Evolutionary conservation across 2,797 vertebrate genomes (phyloP).

Genomic region (Gastrophryne carolinensis): DNA sequence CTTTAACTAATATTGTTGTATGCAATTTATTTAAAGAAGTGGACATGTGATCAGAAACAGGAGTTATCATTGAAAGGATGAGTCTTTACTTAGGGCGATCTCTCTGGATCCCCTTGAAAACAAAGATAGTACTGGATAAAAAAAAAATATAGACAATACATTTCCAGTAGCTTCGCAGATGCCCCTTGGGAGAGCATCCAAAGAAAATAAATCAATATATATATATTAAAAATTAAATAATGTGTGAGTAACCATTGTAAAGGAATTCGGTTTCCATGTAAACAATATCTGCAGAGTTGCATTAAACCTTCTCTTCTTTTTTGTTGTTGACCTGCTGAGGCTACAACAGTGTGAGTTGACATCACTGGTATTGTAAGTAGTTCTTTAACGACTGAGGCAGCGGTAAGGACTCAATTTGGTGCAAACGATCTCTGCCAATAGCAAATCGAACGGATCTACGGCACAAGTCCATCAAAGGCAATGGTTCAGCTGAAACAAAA

Average conservation of each 20-base stretch:
- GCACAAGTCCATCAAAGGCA: conserved; percentile 96
- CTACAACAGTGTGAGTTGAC: conserved; percentile 46
- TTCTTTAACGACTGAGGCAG: conserved; percentile 94
- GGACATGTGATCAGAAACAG: not conserved
- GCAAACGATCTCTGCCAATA: conserved; percentile 88
- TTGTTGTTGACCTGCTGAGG: conserved; percentile 58
- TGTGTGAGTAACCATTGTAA: conserved; percentile 64
- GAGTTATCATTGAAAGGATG: no score
- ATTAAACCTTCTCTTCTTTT: conserved; percentile 54
- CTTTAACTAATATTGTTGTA: conserved; percentile 26
- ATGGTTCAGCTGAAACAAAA: conserved; percentile 83
- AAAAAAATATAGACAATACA: conserved; percentile 47
- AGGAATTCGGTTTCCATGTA: conserved; percentile 68
- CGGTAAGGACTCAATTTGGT: conserved; percentile 87
- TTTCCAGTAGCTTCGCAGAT: conserved; percentile 62
- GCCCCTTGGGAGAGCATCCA: conserved; percentile 57
- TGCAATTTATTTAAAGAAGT: conserved; percentile 18
- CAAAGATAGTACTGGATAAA: conserved; percentile 21
- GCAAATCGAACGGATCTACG: conserved; percentile 89
- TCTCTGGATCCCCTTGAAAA: conserved; percentile 18
- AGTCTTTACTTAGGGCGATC: no score
- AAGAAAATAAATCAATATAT: conserved; percentile 47
- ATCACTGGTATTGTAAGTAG: conserved; percentile 96
- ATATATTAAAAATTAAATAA: conserved; percentile 74
- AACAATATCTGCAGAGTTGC: conserved; percentile 71